Percentiles rank a stretch among this genome's conserved stretches.
Evolutionary conservation across 2,888 invertebrate genomes (phyloP).

Genomic region (Stegophylla sp.): DNA sequence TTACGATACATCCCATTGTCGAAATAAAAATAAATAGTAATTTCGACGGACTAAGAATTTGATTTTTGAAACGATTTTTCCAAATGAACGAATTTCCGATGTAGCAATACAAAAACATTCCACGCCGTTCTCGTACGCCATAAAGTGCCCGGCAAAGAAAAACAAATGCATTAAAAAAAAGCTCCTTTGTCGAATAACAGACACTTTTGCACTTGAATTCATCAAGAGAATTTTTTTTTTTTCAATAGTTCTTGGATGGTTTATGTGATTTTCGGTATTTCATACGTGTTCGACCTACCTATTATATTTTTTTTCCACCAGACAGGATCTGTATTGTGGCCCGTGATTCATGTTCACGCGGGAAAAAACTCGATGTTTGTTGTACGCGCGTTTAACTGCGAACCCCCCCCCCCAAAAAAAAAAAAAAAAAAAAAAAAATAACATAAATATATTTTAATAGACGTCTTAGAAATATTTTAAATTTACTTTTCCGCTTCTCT

Average conservation of each 20-base stretch:
- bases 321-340: not conserved
- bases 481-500: not conserved
- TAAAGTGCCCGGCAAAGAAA: not conserved
- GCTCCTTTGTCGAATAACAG: slow-evolving; percentile 10
- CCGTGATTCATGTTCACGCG: too few species aligned
- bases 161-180: slow-evolving; percentile 16
- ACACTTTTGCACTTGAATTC: slow-evolving; percentile 8
- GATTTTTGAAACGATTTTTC: slow-evolving; percentile 20
- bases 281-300: not conserved
- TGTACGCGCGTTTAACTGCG: not conserved
- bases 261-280: not conserved
- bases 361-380: not conserved
- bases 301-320: not conserved
- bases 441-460: not conserved
- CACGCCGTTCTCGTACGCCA: not conserved
- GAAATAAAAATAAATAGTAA: slow-evolving; percentile 5
- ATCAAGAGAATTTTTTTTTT: slow-evolving; percentile 10
- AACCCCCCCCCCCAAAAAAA: too few species aligned
- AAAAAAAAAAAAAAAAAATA: too few species aligned
- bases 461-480: not conserved
- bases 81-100: slow-evolving; percentile 9
- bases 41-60: not conserved
- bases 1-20: not conserved
- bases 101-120: slow-evolving; percentile 26
- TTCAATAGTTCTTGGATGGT: not conserved